Evolutionary conservation across 2,888 invertebrate species (phyloP).

Genomic region (Miltochrista miniata): DNA sequence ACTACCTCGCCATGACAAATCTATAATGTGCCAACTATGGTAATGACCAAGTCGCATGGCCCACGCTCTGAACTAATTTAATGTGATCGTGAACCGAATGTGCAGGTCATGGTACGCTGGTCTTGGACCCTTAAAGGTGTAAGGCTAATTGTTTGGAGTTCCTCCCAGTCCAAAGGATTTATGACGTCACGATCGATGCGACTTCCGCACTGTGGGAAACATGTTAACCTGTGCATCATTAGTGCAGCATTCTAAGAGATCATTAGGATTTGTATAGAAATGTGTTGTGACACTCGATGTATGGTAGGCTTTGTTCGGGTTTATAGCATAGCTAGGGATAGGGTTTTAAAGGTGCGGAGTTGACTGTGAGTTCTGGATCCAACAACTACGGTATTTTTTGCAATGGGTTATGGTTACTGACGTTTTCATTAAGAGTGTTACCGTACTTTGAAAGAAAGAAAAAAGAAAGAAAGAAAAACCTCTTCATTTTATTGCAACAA

Average conservation of each 20-base stretch:
- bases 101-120: constrained; percentile 36
- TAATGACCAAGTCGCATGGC: constrained; percentile 40
- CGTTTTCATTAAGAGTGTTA: too few species aligned
- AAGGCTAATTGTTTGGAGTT: constrained; percentile 69
- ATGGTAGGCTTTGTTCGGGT: neutral
- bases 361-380: too few species aligned
- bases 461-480: too few species aligned
- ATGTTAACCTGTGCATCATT: constrained; percentile 34
- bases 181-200: constrained; percentile 59
- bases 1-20: constrained; percentile 61
- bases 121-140: constrained; percentile 52
- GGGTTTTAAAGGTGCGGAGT: too few species aligned
- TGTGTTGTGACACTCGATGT: neutral
- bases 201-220: constrained; percentile 44
- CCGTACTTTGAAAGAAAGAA: too few species aligned
- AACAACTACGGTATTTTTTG: too few species aligned
- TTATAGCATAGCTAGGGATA: neutral
- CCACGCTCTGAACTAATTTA: constrained; percentile 23
- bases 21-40: constrained; percentile 58
- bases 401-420: too few species aligned
- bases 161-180: constrained; percentile 49
- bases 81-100: constrained; percentile 18
- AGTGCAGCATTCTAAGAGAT: constrained; percentile 10
- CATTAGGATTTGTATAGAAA: constrained; percentile 9
- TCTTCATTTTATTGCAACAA: too few species aligned